These are phyloP conservation scores for Todiramphus chloris DNA, from an alignment of 2,113 vertebrate genomes.

Conservation along the genomic window DNA sequence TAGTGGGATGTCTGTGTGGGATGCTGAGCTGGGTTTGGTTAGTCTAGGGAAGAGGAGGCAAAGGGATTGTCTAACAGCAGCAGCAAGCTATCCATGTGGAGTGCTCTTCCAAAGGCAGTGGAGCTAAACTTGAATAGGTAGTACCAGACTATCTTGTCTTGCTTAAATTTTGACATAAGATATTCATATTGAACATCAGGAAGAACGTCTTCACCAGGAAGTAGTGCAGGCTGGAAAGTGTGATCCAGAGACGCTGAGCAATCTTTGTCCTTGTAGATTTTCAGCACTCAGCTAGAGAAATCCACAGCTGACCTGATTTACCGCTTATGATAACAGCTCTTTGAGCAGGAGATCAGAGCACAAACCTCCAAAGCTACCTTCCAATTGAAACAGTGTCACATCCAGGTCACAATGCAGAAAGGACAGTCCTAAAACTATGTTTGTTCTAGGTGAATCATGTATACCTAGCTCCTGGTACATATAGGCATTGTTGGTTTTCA, in stretches of 20 bases:
- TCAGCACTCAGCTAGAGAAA: neutral
- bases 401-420: neutral
- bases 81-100: neutral
- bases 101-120: neutral
- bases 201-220: neutral
- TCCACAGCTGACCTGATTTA: neutral
- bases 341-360: neutral
- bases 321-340: neutral
- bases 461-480: neutral
- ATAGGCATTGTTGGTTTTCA: neutral
- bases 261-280: neutral
- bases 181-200: neutral
- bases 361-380: neutral
- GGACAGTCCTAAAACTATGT: neutral
- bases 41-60: neutral
- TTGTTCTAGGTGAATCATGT: neutral
- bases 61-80: neutral
- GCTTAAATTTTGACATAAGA: neutral
- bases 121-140: neutral
- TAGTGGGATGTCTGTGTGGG: fast-evolving
- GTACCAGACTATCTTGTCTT: neutral
- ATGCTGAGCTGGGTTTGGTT: neutral
- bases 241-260: neutral
- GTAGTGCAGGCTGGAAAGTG: neutral
- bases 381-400: neutral